Conservation (phyloP, 2,113 vertebrate genomes). For the Canis aureus region DNA sequence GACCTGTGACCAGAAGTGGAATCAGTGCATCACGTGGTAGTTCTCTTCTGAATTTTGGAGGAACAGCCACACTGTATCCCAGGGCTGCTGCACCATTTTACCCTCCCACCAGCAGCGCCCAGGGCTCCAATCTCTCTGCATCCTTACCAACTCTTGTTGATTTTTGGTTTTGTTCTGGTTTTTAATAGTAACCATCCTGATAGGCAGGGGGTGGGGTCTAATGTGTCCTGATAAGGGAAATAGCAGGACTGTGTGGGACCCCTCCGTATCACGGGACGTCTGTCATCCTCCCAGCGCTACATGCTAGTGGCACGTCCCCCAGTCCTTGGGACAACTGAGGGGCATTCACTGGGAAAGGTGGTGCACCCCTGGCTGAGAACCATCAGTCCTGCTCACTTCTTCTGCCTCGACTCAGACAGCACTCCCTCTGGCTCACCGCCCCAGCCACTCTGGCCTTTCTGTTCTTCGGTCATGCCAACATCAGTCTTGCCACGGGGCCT, state of each 20-base stretch:
- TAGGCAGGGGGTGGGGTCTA: neutral
- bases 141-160: no score
- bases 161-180: neutral
- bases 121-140: neutral
- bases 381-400: neutral
- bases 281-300: neutral
- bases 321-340: neutral
- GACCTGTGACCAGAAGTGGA: neutral
- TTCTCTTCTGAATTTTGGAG: neutral
- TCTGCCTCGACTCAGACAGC: fast-evolving
- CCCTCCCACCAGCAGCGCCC: neutral
- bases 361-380: neutral
- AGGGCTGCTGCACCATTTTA: fast-evolving
- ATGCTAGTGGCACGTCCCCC: neutral
- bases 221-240: neutral
- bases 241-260: neutral
- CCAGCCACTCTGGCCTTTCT: neutral
- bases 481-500: neutral
- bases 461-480: neutral
- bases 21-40: neutral
- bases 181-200: no score
- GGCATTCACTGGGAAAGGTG: neutral
- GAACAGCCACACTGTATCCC: neutral
- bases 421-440: neutral
- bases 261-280: neutral